Evolutionary conservation across 53 echinoderm and acorn worm genomes (phyloP), one percentile per base, ranked within the genome.

Genomic region (Henricia sp.): DNA sequence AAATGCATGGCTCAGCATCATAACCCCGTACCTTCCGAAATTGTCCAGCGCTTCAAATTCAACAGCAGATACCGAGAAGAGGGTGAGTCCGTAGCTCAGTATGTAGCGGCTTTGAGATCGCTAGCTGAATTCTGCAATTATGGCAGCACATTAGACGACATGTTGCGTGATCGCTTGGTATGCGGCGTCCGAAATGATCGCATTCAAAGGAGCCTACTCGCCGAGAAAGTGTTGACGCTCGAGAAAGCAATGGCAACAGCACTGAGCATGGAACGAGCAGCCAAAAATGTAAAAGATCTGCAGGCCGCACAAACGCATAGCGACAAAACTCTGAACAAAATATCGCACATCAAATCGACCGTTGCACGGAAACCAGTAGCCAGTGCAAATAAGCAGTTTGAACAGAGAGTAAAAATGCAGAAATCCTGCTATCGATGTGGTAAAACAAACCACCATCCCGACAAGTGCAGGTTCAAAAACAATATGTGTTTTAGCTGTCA

Each of bases 91-190:
- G 50, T 83, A 6, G 8, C 89, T 16, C 48, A 51, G 2, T 89
- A 29, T 44, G 35, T 83, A 4, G 60, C 65, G 0, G 72, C 57
- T 12, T 51, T 89, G 29, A 20, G 88, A 1, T 8, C 74, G 0
- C 39, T 84, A 33, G 56, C 89, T 0, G 52, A 83, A 14, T 43
- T 41, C 56, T 80, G 88, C 52, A 57, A 88, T 37, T 70, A 63
- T 71, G 88, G 88, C 19, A n/a, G 25, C 0, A 44, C 74, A 30
- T 32, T 89, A 8, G 60, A 89, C 39, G 67, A 83, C n/a, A 83
- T 83, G 83, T 41, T 84, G 50, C 71, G 89, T 19, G 83, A 89
- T 60, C 50, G 83, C 2, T 20, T 89, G 17, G 89, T 89, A 3
- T 83, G 69, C 33, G 83, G 74, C 0, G 60, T 89, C 20, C 28